These are phyloP conservation scores for Pyrgilauda ruficollis DNA, from an alignment of 2,113 vertebrate genomes.

Conservation along the genomic window DNA sequence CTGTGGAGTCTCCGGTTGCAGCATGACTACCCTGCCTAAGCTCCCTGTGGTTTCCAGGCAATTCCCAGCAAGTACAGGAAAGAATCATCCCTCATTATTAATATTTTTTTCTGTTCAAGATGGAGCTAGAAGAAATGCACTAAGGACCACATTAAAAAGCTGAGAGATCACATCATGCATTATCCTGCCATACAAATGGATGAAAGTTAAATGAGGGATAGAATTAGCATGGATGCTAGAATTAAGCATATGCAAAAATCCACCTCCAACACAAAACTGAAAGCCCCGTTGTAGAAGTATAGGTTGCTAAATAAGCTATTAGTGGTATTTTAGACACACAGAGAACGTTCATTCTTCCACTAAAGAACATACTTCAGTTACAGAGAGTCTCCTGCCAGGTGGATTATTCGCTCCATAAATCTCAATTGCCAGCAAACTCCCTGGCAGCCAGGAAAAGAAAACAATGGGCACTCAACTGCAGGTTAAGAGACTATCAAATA, in stretches of 20 bases:
- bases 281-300: constrained; percentile 43
- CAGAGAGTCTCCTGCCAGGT: constrained; percentile 24
- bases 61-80: constrained; percentile 11
- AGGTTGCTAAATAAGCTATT: constrained; percentile 58
- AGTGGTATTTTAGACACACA: constrained; percentile 30
- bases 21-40: not conserved
- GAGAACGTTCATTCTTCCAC: not conserved
- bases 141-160: constrained; percentile 53
- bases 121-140: constrained; percentile 7
- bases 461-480: not conserved
- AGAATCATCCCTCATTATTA: constrained; percentile 20
- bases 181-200: constrained; percentile 35
- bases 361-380: not conserved
- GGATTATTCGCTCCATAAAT: constrained; percentile 49
- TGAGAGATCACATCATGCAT: constrained; percentile 45
- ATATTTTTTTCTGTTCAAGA: not conserved
- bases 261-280: constrained; percentile 35
- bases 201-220: constrained; percentile 48
- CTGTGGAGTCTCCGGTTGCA: not conserved
- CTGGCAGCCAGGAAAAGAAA: constrained; percentile 13
- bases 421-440: constrained; percentile 9
- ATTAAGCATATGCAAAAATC: constrained; percentile 47
- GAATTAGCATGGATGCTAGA: constrained; percentile 57
- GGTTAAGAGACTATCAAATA: constrained; percentile 15
- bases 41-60: not conserved